These are phyloP conservation scores for Lithodes maja DNA, from an alignment of 2,888 invertebrate genomes.

Conservation along the genomic window DNA sequence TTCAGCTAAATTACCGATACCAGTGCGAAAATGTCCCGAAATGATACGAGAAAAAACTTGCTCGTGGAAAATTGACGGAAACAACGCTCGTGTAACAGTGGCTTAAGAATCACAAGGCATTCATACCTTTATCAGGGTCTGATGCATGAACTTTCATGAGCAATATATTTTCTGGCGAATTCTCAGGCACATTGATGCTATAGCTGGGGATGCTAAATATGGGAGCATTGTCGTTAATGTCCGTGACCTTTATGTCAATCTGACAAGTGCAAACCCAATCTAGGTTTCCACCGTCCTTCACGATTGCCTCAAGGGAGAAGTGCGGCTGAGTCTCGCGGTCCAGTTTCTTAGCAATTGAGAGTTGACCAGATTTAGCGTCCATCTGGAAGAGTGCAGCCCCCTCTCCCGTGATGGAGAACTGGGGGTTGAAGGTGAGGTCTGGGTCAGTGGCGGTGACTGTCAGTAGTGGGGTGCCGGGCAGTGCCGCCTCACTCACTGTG, in stretches of 20 bases:
- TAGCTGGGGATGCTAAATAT: conserved; percentile 79
- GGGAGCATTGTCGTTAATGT: conserved; percentile 74
- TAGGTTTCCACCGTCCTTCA: conserved; percentile 80
- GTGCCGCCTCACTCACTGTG: conserved; percentile 63
- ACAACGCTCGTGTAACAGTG: too few relatives aligned
- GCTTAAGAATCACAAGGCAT: too few relatives aligned
- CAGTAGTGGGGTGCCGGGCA: conserved; percentile 56
- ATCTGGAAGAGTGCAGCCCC: conserved; percentile 77
- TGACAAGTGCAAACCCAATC: conserved; percentile 85
- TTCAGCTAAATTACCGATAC: too few relatives aligned
- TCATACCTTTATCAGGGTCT: conserved; percentile 85
- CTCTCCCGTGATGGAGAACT: conserved; percentile 64
- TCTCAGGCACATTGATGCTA: conserved; percentile 89
- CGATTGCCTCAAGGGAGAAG: conserved; percentile 82
- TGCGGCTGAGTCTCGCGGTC: conserved; percentile 86
- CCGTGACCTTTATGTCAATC: conserved; percentile 73
- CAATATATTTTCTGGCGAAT: conserved; percentile 89
- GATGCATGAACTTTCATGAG: conserved; percentile 91
- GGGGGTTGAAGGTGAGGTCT: conserved; percentile 79
- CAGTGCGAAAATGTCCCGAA: too few relatives aligned
- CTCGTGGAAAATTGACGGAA: too few relatives aligned
- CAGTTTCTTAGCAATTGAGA: conserved; percentile 83
- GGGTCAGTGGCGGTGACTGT: conserved; percentile 86
- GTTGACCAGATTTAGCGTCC: conserved; percentile 80
- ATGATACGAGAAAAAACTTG: too few relatives aligned